Evolutionary conservation across 2,888 invertebrate genomes (phyloP), one percentile per base, ranked within the genome.

Genomic region (Ariolimax columbianus): DNA sequence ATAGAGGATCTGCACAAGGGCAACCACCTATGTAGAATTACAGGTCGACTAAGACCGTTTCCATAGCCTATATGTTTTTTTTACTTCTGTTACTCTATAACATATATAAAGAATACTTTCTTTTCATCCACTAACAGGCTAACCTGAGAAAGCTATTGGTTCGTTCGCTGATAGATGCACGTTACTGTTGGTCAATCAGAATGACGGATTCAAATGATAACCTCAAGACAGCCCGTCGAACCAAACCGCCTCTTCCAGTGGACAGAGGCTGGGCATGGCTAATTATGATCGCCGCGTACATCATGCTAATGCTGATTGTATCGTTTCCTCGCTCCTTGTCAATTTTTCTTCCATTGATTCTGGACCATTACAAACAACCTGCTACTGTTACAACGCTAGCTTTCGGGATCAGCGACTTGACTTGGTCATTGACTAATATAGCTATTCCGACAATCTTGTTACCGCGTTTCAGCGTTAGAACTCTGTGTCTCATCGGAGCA

Each of bases 261-360:
- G 83, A 84, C 83, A 30, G 55, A 36, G 83, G 83, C 0, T 84
- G 83, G 83, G 83, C 83, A 23, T 84, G 83, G 83, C 30, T 68
- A 4, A 51, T 84, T 7, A 70, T 84, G 78, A 19, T 78, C 3
- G 83, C 23, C 9, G 30, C 33, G 7, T 84, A 38, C 38, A 30
- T 78, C 43, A 84, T 47, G 38, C 23, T 84, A 11, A 23, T 63
- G 23, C 7, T 77, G 14, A 30, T 19, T 0, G 33, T 59, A 4
- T 6, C 30, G 19, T 84, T 77, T 26, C 47, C 38, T 23, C 83
- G 83, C 9, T 40, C 78, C 4, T 40, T 75, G 40, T 66, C 78
- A 14, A 36, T 84, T 0, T 40, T 84, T 23, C 55, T 84, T 30
- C 40, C 70, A 23, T 2, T 4, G 2, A 36, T 84, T 30, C 40